Conservation (phyloP, 2,113 vertebrate genomes). For the Antechinus flavipes region DNA sequence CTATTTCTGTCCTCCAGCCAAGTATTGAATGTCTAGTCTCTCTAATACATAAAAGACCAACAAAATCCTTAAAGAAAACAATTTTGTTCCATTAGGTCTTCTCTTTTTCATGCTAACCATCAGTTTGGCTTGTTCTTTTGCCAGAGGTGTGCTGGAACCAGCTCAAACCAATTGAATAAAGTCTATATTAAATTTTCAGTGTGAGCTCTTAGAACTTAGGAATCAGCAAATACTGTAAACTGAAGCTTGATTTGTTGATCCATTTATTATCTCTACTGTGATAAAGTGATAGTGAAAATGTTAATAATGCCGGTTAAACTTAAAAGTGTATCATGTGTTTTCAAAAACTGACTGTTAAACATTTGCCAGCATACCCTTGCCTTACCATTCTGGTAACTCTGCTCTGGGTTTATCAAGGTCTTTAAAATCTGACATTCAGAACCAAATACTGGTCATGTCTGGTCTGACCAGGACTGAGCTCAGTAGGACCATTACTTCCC, state of each 20-base stretch:
- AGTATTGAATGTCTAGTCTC: background rate
- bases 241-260: background rate
- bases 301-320: background rate
- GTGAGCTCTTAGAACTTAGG: background rate
- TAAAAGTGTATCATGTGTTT: background rate
- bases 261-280: background rate
- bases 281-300: background rate
- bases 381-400: background rate
- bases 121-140: background rate
- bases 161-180: background rate
- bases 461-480: background rate
- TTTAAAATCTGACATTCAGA: background rate
- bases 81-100: background rate
- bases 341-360: background rate
- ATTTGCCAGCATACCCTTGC: background rate
- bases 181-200: background rate
- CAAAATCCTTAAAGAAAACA: background rate
- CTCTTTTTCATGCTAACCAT: background rate
- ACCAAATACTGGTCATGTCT: background rate
- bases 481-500: background rate
- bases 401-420: background rate
- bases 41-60: background rate
- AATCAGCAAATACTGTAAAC: background rate
- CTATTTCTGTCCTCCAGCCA: background rate
- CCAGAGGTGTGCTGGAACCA: background rate